Conservation (phyloP, 2,888 invertebrate genomes). For the Colostygia pectinataria region DNA sequence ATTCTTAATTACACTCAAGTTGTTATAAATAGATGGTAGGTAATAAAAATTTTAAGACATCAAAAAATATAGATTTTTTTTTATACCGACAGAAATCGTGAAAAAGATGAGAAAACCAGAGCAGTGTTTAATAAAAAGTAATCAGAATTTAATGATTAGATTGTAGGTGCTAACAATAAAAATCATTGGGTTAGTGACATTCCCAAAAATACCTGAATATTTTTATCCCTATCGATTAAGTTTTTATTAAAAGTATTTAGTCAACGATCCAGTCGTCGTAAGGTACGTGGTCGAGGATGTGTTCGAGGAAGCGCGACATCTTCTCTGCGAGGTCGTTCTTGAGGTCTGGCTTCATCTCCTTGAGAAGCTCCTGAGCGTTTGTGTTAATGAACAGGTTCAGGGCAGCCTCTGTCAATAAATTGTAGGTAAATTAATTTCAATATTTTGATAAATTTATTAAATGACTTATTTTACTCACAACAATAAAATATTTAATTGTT, state of each 20-base stretch:
- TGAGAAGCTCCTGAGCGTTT: constrained; percentile 91
- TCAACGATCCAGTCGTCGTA: constrained; percentile 89
- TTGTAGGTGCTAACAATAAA: too few species aligned
- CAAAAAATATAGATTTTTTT: too few species aligned
- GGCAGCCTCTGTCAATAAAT: constrained; percentile 86
- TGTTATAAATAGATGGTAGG: too few species aligned
- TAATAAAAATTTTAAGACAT: too few species aligned
- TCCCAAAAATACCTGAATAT: background rate
- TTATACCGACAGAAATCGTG: too few species aligned
- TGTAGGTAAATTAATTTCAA: background rate
- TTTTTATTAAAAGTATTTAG: constrained; percentile 37
- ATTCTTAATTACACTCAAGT: too few species aligned
- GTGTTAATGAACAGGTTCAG: constrained; percentile 93
- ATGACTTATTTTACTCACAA: too few species aligned
- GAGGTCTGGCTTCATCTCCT: constrained; percentile 94
- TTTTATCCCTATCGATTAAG: background rate
- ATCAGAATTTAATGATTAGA: too few species aligned
- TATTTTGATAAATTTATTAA: too few species aligned
- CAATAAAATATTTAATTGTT: too few species aligned
- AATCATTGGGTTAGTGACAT: background rate
- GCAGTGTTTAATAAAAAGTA: too few species aligned
- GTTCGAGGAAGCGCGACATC: constrained; percentile 89
- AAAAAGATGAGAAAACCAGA: too few species aligned
- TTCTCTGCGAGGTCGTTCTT: constrained; percentile 89
- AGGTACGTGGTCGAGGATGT: constrained; percentile 89